phyloP scores from a whole-genome alignment of 1,140 invertebrate species.

The Panonychus citri region DNA sequence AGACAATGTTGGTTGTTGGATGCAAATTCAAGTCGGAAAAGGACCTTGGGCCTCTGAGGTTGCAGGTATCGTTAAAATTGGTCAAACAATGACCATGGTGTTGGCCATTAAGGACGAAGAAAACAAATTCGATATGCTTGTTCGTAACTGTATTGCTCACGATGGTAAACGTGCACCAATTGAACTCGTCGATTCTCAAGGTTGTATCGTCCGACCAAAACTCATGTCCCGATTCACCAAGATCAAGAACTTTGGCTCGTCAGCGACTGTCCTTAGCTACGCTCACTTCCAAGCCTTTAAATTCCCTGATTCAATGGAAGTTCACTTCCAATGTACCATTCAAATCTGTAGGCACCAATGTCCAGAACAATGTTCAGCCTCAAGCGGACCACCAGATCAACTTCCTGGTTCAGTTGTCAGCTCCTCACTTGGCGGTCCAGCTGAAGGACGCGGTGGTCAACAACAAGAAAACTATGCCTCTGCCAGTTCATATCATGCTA shows the following conservation, averaged over 20 bases:
- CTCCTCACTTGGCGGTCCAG: slow-evolving; percentile 7
- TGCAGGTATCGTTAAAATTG: slow-evolving; percentile 78
- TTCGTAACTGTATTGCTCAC: slow-evolving; percentile 75
- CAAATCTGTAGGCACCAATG: slow-evolving; percentile 19
- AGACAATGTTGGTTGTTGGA: slow-evolving; percentile 64
- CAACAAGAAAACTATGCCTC: neutral
- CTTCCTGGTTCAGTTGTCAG: neutral
- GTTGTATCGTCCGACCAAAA: slow-evolving; percentile 71
- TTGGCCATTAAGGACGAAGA: slow-evolving; percentile 82
- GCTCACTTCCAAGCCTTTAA: slow-evolving; percentile 47
- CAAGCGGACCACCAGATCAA: neutral
- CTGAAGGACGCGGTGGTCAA: slow-evolving; percentile 4
- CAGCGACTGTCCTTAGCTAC: slow-evolving; percentile 73
- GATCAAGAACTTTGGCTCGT: slow-evolving; percentile 81
- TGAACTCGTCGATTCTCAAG: slow-evolving; percentile 69
- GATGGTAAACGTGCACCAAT: slow-evolving; percentile 77
- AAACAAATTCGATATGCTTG: slow-evolving; percentile 84
- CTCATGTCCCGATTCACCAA: slow-evolving; percentile 83
- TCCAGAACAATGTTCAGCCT: slow-evolving; percentile 17
- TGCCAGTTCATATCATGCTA: neutral
- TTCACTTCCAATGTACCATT: slow-evolving; percentile 20
- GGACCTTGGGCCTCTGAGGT: slow-evolving; percentile 84
- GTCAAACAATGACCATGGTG: slow-evolving; percentile 88
- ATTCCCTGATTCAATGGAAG: slow-evolving; percentile 18
- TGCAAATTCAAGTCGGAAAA: slow-evolving; percentile 41